Evolutionary conservation across 2,113 vertebrate species (phyloP).

Genomic region (Pomatostomus ruficeps): DNA sequence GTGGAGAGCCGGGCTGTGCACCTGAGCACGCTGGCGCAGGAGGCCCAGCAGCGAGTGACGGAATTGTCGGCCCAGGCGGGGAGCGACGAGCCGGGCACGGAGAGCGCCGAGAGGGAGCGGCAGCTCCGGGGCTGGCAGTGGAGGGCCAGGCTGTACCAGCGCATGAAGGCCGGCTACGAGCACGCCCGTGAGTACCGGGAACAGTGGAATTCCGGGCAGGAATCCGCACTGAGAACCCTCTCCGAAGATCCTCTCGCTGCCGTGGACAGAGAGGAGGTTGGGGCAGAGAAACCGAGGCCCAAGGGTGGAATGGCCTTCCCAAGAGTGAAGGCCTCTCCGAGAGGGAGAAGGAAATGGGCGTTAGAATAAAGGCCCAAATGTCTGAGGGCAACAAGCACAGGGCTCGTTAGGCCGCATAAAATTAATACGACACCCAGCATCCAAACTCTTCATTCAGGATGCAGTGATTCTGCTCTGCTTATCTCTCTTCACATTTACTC

Average conservation of each 20-base stretch:
- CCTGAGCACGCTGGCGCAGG: constrained; percentile 80
- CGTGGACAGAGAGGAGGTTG: too few species aligned
- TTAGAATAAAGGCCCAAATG: neutral
- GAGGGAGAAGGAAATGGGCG: neutral
- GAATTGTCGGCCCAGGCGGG: constrained; percentile 81
- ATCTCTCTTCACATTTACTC: neutral
- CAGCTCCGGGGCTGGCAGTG: constrained; percentile 92
- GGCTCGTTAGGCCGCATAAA: neutral
- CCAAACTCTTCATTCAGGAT: neutral
- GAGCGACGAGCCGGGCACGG: constrained; percentile 77
- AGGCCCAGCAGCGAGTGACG: constrained; percentile 83
- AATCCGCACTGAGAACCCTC: neutral
- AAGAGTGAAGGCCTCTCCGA: neutral
- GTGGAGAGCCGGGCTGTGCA: constrained; percentile 83
- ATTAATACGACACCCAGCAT: neutral
- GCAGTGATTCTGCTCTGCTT: neutral
- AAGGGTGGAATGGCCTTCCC: neutral
- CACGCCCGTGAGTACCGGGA: constrained; percentile 82
- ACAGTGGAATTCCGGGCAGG: rapidly evolving
- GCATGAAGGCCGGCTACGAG: constrained; percentile 89
- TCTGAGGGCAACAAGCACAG: neutral
- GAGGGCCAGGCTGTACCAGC: constrained; percentile 87
- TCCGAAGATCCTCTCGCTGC: neutral
- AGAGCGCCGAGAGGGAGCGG: constrained; percentile 85
- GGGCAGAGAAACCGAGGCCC: neutral